Percentiles rank a stretch among this genome's conserved stretches.
Conservation (phyloP, 2,888 invertebrate species). For the Rapana venosa region DNA sequence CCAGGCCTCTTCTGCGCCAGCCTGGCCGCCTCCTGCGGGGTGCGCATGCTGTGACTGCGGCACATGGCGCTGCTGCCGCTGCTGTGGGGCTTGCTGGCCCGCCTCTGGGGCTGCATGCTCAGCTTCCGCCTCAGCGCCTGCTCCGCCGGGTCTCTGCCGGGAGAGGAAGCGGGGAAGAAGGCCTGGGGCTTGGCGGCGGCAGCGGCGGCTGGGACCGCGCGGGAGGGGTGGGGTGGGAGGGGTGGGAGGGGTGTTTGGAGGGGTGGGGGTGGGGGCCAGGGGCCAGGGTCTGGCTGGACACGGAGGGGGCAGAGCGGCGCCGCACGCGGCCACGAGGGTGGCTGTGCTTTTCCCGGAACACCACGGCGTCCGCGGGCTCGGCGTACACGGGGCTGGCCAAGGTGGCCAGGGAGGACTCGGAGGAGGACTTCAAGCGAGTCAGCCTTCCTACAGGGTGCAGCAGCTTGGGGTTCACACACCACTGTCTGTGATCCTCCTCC, state of each 20-base stretch:
- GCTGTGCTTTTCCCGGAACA: conserved; percentile 51
- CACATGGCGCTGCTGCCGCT: conserved; percentile 32
- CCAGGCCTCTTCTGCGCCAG: conserved; percentile 44
- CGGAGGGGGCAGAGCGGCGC: conserved; percentile 65
- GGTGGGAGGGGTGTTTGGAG: not conserved
- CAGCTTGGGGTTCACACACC: not conserved
- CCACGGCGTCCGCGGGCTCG: conserved; percentile 80
- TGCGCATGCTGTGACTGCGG: conserved; percentile 52
- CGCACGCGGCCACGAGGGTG: conserved; percentile 56
- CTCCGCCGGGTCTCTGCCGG: not conserved
- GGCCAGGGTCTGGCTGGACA: conserved; percentile 54
- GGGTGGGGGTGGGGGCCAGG: conserved; percentile 28
- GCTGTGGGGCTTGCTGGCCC: not conserved
- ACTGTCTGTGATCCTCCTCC: too few species aligned
- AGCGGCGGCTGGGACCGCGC: not conserved
- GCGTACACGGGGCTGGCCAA: conserved; percentile 69
- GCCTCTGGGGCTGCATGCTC: conserved; percentile 23
- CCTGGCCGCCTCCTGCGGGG: conserved; percentile 43
- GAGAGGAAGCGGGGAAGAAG: conserved; percentile 60
- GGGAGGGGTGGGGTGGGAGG: not conserved
- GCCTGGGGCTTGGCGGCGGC: conserved; percentile 55
- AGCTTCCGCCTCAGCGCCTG: conserved; percentile 30
- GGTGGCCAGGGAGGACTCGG: conserved; percentile 58
- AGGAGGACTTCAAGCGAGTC: conserved; percentile 55
- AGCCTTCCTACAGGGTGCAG: conserved; percentile 44